Conservation (phyloP, 2,797 vertebrate species). For the Emydoidea blandingii region DNA sequence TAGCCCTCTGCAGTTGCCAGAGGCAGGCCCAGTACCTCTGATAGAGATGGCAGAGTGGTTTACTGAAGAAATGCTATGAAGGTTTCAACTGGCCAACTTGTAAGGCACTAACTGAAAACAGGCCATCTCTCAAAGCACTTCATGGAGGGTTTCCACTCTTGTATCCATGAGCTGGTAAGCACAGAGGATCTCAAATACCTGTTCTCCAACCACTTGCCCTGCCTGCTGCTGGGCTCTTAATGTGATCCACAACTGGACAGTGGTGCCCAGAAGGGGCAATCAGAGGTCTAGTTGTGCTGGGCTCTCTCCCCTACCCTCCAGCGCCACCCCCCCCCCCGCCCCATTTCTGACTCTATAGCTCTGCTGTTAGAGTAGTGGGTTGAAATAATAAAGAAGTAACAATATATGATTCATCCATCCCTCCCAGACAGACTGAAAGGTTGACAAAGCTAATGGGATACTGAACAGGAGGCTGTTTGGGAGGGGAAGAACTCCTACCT, state of each 20-base stretch:
- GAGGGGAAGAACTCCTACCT: slow-evolving; percentile 22
- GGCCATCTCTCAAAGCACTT: not conserved
- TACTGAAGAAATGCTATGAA: not conserved
- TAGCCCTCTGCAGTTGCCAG: not conserved
- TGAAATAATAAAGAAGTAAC: not conserved
- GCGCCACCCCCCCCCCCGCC: too few relatives aligned
- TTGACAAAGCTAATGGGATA: not conserved
- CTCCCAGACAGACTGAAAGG: slow-evolving; percentile 3
- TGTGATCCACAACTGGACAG: not conserved
- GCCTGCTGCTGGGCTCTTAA: not conserved
- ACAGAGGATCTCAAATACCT: not conserved
- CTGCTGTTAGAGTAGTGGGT: not conserved
- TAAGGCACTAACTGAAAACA: not conserved
- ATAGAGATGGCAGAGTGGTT: not conserved
- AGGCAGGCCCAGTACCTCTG: not conserved
- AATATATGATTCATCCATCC: not conserved
- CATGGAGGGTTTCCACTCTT: not conserved
- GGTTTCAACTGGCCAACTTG: not conserved
- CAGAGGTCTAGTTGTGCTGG: not conserved
- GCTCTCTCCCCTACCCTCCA: not conserved
- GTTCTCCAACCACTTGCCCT: not conserved
- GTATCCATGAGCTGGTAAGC: not conserved
- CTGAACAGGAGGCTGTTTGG: slow-evolving; percentile 3
- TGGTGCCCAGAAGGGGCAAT: not conserved
- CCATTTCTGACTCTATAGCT: not conserved